Base-by-base conservation (phyloP, 2,113 vertebrate genomes). In the Indri indri region DNA sequence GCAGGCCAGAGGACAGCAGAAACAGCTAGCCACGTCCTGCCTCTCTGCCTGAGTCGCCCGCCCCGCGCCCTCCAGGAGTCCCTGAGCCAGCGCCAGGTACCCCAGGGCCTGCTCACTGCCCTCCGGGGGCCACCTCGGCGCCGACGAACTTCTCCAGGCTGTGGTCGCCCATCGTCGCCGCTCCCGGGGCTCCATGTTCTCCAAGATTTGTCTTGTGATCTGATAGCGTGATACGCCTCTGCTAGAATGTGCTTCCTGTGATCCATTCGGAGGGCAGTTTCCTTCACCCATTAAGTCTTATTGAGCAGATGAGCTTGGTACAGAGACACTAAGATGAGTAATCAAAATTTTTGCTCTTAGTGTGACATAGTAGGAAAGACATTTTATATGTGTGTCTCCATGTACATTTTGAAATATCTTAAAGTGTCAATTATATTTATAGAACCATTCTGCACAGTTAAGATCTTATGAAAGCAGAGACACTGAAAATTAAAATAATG, bases 1-100 rank as follows among this genome's bases (percentile, higher is more conserved):
- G 98, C 98, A 61, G 99, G 98, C 87, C 94, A 98, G 96, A 98
- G 98, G 96, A 98, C 99, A 96, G 59, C 96, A 79, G 7, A 95
- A 87, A 6, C 91, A 42, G 18, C 97, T 97, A 1, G 90, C 70
- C 18, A 77, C 59, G 22, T 97, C 93, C 80, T 45, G 65, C 82
- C 77, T 54, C 73, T 80, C 95, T 2, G 86, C 50, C 71, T 65
- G 68, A 63, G 79, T 17, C 0, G 84, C 47, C 80, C 54, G 81
- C 63, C 40, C 37, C 47, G 94, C 95, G 61, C 94, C 95, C 93
- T 96, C 92, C 73, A 88, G 76, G 25, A 96, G 97, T 32, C 76
- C 74, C 96, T 97, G 89, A 16, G 91, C 96, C 89, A 97, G 81
- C 16, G 74, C 96, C 94, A 97, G 68, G 86, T 98, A 97, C 71